Evolutionary conservation across 2,797 vertebrate species (phyloP), one percentile per base, ranked within the genome.

Genomic region (Poecile montanus): DNA sequence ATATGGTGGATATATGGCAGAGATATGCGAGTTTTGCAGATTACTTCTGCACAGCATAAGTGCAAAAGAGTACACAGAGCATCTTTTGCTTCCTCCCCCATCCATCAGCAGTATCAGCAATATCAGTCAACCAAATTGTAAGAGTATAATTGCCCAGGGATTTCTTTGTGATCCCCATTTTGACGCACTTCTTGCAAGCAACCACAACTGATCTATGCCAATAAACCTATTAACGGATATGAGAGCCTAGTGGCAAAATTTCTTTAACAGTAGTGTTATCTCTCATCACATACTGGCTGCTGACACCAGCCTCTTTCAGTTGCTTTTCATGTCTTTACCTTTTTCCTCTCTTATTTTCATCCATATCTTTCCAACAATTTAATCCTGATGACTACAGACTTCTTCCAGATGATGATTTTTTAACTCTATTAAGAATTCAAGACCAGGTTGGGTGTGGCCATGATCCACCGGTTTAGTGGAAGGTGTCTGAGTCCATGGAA

Each of bases 371-470:
- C 32, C 29, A 65, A 50, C 3, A 44, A 2, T 32, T 45, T 66
- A 29, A 82, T n/a, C 29, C 34, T 36, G 10, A 76, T 34, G n/a
- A 5, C 20, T 74, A 89, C 58, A 57, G 20, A 40, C 10, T 81
- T 27, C 30, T 89, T 47, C n/a, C 44, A 56, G 45, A 36, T 16
- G 42, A 65, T 2, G 5, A 32, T n/a, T 25, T 80, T 74, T 54
- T 40, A 74, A 13, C 40, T 42, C 16, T n/a, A 0, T 32, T 42
- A 27, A 8, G 12, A 58, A 12, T 47, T 65, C 29, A 53, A 53
- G 26, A 53, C 15, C 13, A 47, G 21, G 9, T 2, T 45, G 38
- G 7, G 20, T 34, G 29, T 0, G 1, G 17, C 17, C 2, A 2
- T 22, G 17, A 58, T 36, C 13, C 34, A 7, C 6, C 40, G 29